These are phyloP conservation scores for Drosophila ironensis DNA, from an alignment of 1,140 invertebrate genomes.

Conservation along the genomic window DNA sequence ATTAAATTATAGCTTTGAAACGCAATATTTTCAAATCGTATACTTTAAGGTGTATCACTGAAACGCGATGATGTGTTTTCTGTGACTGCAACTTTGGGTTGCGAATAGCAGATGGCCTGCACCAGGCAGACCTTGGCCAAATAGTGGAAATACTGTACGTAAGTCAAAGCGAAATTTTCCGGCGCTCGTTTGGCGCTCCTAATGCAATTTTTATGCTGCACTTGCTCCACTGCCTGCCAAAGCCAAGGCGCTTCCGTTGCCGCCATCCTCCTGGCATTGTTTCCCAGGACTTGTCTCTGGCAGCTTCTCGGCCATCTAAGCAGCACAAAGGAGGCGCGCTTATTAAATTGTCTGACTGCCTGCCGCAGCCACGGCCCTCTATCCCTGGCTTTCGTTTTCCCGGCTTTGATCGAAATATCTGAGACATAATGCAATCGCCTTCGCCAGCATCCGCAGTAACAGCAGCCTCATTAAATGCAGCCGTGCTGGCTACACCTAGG, in stretches of 20 bases:
- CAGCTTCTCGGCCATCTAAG: constrained; percentile 5
- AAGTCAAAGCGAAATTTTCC: constrained; percentile 37
- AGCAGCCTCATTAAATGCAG: constrained; percentile 54
- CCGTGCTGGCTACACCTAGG: constrained; percentile 8
- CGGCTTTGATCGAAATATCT: constrained; percentile 59
- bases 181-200: constrained; percentile 46
- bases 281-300: constrained; percentile 15
- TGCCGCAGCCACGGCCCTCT: not conserved
- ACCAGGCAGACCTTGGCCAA: not conserved
- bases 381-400: not conserved
- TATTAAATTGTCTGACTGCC: constrained; percentile 60
- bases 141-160: constrained; percentile 1
- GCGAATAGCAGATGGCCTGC: constrained; percentile 18
- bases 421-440: constrained; percentile 57
- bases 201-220: constrained; percentile 77
- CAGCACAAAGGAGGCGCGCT: constrained; percentile 48
- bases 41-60: too few species aligned
- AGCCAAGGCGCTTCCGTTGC: constrained; percentile 52
- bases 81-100: not conserved
- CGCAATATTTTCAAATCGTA: too few species aligned
- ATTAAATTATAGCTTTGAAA: too few species aligned
- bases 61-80: too few species aligned
- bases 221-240: constrained; percentile 28
- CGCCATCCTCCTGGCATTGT: constrained; percentile 43
- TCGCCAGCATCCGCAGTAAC: not conserved